Evolutionary conservation across 2,797 vertebrate genomes (phyloP).

Genomic region (Meriones psammophilus): DNA sequence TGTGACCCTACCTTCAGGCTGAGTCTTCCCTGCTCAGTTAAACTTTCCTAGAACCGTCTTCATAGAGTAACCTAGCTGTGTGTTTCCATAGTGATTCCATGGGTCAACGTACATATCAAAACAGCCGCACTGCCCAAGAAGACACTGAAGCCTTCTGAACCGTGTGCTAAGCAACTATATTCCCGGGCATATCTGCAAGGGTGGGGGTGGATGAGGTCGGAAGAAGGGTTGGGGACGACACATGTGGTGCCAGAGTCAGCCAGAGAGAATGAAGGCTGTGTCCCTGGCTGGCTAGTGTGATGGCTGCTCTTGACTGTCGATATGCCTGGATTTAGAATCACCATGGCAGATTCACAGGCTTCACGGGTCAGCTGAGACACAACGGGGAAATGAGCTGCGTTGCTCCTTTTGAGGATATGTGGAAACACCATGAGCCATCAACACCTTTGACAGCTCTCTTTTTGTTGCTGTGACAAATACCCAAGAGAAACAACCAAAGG

Average conservation of each 20-base stretch:
- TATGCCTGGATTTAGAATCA: not conserved
- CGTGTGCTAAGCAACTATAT: not conserved
- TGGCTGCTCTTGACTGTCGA: too few species aligned
- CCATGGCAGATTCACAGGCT: not conserved
- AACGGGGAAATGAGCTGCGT: not conserved
- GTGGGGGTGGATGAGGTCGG: too few species aligned
- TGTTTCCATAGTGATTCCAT: not conserved
- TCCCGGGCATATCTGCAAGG: not conserved
- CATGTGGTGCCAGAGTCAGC: not conserved
- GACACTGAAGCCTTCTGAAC: not conserved
- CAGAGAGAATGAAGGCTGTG: not conserved
- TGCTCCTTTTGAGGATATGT: not conserved
- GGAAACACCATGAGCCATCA: not conserved
- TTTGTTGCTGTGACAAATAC: not conserved
- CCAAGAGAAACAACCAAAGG: not conserved
- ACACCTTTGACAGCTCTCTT: not conserved
- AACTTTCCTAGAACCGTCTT: not conserved
- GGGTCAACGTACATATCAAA: not conserved
- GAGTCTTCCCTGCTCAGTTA: not conserved
- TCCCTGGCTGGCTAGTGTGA: not conserved
- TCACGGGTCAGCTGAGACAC: not conserved
- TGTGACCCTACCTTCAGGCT: not conserved
- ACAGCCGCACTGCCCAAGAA: not conserved
- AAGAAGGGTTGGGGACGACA: not conserved
- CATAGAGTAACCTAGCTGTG: not conserved